Conservation (phyloP, 2,113 vertebrate genomes). For the Apistogramma diplotaenia region DNA sequence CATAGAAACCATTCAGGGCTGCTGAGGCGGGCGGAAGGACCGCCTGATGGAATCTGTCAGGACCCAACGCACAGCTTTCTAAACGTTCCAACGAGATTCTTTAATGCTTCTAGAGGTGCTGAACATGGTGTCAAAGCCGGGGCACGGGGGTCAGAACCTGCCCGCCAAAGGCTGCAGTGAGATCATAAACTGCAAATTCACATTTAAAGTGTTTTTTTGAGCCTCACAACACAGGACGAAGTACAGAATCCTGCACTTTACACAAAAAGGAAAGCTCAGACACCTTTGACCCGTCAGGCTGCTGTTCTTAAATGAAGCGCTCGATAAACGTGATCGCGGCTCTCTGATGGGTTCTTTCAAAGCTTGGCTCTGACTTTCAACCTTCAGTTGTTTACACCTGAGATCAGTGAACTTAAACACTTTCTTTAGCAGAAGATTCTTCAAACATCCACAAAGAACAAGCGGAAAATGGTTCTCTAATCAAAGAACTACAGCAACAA, state of each 20-base stretch:
- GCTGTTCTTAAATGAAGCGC: too few species aligned
- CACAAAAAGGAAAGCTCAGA: too few species aligned
- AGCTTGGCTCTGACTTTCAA: neutral
- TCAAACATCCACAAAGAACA: neutral
- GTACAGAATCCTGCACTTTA: too few species aligned
- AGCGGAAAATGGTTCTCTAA: neutral
- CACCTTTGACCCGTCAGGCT: too few species aligned
- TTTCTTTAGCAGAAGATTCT: neutral
- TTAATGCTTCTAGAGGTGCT: neutral
- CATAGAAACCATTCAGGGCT: conserved; percentile 10
- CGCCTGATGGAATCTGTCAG: neutral
- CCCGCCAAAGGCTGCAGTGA: neutral
- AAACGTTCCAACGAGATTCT: neutral
- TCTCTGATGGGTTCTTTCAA: too few species aligned
- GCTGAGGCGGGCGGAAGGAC: neutral
- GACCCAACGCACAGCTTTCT: neutral
- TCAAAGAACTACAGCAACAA: too few species aligned
- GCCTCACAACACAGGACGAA: neutral
- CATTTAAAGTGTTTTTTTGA: neutral
- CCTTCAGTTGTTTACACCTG: neutral
- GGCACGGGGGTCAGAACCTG: neutral
- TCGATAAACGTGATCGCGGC: too few species aligned
- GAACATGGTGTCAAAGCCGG: neutral
- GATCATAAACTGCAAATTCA: neutral
- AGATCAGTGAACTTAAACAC: neutral